Evolutionary conservation across 1,140 invertebrate species (phyloP), one percentile per base, ranked within the genome.

Genomic region (Atta texana): DNA sequence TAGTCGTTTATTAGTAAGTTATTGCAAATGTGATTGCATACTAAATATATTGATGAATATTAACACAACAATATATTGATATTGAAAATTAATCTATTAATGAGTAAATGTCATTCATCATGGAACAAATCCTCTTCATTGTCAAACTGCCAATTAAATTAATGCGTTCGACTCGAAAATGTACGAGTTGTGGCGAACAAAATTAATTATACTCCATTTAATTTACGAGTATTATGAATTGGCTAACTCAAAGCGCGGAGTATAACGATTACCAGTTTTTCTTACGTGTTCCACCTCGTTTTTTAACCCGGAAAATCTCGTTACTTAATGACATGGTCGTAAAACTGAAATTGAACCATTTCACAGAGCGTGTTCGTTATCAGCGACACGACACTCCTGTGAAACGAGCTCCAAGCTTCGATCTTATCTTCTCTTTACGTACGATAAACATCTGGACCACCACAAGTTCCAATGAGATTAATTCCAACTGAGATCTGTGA

Each of bases 391-490:
- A 34, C 18, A 49, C 24, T 7, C 39, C 21, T 34, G 28, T 63
- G 74, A 74, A 84, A 74, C 55, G 80, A 49, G 7, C 63, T 61
- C 18, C 39, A 12, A 24, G 55, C 14, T 21, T 51, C 55, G 44
- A 84, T 57, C 69, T 84, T 84, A 84, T 84, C 80, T 61, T 14
- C 12, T n/a, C 18, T 49, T 74, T 84, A 63, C 18, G 14, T 55
- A n/a, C 69, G 68, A 74, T 82, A 72, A 74, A 63, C 24, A 61
- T 59, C 68, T 34, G 71, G 39, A 5, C n/a, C 18, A 28, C 3
- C 63, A 4, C 68, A 28, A 39, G 12, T 49, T 74, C 7, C 53
- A 14, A 57, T 3, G 39, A 72, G 68, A 61, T 44, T 44, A 44
- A 44, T 74, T 31, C 6, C 34, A 31, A 78, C 21, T 34, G 53